A percentile compares a stretch with the other conserved stretches of the same genome.
Conservation (phyloP, 2,888 invertebrate species). For the Troides aeacus region DNA sequence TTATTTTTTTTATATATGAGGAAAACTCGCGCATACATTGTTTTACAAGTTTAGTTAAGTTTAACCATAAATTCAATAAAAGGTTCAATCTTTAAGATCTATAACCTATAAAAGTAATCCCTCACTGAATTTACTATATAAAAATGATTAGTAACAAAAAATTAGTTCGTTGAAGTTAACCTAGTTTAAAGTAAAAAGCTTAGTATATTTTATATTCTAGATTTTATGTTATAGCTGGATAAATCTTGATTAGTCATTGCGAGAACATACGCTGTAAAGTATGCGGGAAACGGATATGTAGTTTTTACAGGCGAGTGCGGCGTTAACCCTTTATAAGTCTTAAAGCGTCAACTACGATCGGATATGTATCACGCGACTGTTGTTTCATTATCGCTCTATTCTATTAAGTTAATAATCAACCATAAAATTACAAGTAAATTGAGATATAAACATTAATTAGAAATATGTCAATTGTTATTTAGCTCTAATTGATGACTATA, state of each 20-base stretch:
- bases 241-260: neutral
- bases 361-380: conserved; percentile 50
- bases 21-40: no score
- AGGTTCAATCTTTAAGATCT: no score
- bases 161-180: neutral
- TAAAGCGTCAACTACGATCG: conserved; percentile 40
- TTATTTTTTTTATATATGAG: no score
- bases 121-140: no score
- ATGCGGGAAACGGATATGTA: conserved; percentile 10
- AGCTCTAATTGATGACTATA: no score
- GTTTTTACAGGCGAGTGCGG: neutral
- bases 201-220: neutral
- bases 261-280: conserved; percentile 1
- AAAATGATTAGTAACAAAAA: no score
- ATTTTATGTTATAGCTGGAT: neutral
- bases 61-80: no score
- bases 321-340: conserved; percentile 25
- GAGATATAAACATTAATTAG: neutral
- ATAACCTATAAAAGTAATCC: no score
- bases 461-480: no score
- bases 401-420: neutral
- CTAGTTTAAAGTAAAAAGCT: neutral
- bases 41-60: no score
- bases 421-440: neutral
- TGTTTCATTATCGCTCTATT: conserved; percentile 43